Percentiles rank a stretch among this genome's conserved stretches.
These are phyloP conservation scores for Lamellibrachia luymesi DNA, from an alignment of 1,140 invertebrate species.

Conservation along the genomic window DNA sequence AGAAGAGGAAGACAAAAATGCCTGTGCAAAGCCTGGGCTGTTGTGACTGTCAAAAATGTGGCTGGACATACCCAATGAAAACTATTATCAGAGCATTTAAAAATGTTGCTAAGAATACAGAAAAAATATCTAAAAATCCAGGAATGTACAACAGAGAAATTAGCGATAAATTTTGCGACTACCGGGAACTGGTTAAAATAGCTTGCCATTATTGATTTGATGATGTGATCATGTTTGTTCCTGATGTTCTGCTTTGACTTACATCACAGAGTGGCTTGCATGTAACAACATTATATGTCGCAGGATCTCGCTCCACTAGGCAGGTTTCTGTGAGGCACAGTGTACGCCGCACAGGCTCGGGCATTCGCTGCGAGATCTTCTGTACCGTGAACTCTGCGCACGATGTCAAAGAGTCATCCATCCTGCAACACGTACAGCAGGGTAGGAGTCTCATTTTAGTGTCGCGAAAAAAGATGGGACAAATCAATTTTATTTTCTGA, in stretches of 20 bases:
- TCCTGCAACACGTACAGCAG: slow-evolving; percentile 31
- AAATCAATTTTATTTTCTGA: neutral
- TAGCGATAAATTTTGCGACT: no score
- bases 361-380: slow-evolving; percentile 49
- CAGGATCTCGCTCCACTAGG: slow-evolving; percentile 92
- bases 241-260: slow-evolving; percentile 20
- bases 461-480: neutral
- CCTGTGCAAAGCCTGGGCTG: neutral
- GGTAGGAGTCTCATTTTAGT: neutral
- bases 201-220: no score
- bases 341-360: slow-evolving; percentile 70
- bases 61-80: no score
- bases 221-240: no score
- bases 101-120: no score
- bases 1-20: neutral
- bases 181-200: no score
- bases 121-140: no score
- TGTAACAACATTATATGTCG: slow-evolving; percentile 89
- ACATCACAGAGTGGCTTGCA: slow-evolving; percentile 84
- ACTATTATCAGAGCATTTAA: no score
- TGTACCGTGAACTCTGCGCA: slow-evolving; percentile 56
- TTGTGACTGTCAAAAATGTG: neutral
- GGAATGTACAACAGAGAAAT: no score
- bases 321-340: slow-evolving; percentile 95
- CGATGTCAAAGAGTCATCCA: slow-evolving; percentile 55